Evolutionary conservation across 2,888 invertebrate genomes (phyloP).

Genomic region (Allacma fusca): DNA sequence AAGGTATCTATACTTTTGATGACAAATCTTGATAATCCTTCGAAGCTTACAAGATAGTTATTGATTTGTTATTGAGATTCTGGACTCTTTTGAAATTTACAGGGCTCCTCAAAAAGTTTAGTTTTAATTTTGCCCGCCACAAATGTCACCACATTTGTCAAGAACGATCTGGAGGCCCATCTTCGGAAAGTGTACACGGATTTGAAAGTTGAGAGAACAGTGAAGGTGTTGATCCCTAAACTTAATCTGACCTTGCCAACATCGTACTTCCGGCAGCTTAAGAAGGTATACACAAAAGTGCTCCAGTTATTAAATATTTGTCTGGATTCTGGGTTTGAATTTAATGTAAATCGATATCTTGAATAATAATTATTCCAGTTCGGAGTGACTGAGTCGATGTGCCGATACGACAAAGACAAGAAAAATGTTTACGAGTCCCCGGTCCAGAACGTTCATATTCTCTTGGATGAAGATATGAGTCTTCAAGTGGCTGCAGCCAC

Average conservation of each 20-base stretch:
- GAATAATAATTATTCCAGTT: conserved; percentile 43
- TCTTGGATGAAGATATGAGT: conserved; percentile 47
- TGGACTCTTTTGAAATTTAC: no score
- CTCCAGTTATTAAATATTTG: no score
- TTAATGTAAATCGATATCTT: not conserved
- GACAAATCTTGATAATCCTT: no score
- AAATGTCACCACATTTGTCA: conserved; percentile 40
- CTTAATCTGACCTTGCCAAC: conserved; percentile 57
- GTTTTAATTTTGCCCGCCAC: conserved; percentile 55
- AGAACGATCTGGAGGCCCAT: conserved; percentile 51
- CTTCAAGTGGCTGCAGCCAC: conserved; percentile 56
- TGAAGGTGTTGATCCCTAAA: conserved; percentile 52
- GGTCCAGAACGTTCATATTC: conserved; percentile 52
- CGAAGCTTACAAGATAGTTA: conserved; percentile 2
- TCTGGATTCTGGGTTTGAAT: no score
- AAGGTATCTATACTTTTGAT: conserved; percentile 48
- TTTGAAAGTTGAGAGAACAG: conserved; percentile 47
- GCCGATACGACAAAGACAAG: conserved; percentile 53
- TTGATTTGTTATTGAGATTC: conserved; percentile 6
- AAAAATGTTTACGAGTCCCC: conserved; percentile 51
- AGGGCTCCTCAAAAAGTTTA: conserved; percentile 55
- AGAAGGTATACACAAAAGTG: conserved; percentile 47
- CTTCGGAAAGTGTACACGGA: conserved; percentile 49
- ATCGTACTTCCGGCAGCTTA: conserved; percentile 55
- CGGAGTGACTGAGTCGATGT: conserved; percentile 57